Conservation (phyloP, 2,113 vertebrate genomes). For the Candoia aspera region DNA sequence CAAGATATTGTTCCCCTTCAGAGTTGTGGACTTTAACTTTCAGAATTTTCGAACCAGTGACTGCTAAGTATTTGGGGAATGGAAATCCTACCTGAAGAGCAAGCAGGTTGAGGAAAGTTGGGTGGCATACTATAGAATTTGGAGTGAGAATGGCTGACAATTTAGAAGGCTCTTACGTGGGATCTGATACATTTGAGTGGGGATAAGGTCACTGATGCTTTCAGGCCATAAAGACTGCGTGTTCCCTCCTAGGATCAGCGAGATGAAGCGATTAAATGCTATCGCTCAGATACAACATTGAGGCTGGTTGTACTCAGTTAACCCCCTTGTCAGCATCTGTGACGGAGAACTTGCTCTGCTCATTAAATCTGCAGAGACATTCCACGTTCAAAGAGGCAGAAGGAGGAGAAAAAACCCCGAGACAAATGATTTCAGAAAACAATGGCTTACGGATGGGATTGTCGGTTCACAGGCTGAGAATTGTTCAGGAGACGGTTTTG, state of each 20-base stretch:
- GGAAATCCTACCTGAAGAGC: neutral
- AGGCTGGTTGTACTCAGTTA: neutral
- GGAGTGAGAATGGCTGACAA: neutral
- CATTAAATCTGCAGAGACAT: neutral
- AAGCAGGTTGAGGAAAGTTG: neutral
- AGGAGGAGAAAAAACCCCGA: neutral
- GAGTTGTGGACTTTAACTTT: neutral
- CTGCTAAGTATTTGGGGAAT: neutral
- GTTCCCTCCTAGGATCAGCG: neutral
- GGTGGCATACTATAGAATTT: neutral
- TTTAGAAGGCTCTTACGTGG: neutral
- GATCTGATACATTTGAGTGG: neutral
- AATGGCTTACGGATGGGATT: neutral
- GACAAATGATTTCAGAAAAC: neutral
- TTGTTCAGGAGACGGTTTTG: neutral
- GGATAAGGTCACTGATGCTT: neutral
- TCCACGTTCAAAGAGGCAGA: neutral
- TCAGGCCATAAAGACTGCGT: neutral
- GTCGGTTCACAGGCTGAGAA: neutral
- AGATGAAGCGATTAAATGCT: neutral
- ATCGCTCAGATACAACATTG: neutral
- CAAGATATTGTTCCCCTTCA: neutral
- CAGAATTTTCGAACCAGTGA: neutral
- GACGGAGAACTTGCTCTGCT: neutral
- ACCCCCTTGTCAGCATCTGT: neutral